Evolutionary conservation across 2,888 invertebrate species (phyloP), one percentile per base, ranked within the genome.

Genomic region (Drosophila formosana): DNA sequence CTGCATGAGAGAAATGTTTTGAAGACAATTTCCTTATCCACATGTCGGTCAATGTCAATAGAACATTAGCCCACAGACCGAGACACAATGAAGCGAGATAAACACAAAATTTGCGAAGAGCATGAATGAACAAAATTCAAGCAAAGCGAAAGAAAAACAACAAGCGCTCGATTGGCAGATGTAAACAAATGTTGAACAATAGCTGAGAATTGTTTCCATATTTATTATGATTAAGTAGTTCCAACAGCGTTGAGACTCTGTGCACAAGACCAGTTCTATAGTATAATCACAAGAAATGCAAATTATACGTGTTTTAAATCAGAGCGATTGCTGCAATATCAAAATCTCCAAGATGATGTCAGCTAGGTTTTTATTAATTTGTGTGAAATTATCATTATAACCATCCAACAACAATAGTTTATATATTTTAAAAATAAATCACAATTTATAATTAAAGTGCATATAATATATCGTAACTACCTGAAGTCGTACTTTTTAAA

Each of bases 1-100:
- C 30, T 18, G 30, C 30, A 23, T 11, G 11, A 1, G 7, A 51
- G 25, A 39, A 43, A 11, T 11, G 55, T 45, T 34, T 46, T 13
- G 18, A n/a, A 23, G 3, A 9, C 23, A 41, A 64, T 58, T 64
- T 50, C 18, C 49, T 41, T 52, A 56, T 43, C 23, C 34, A 41
- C 25, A n/a, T 66, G 32, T 43, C 41, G 52, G 51, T 43, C 72
- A 41, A 51, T 41, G 39, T 32, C 46, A 72, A 56, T 51, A 34
- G 32, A 18, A 11, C 5, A 47, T 47, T 52, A 57, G 13, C 26
- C 11, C 11, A 37, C 11, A 34, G 25, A 13, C 32, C 5, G 9
- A 56, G 45, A 45, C 55, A 61, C 43, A 52, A 61, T 51, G 43
- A 52, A 34, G 13, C 25, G 28, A 52, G 26, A 61, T 52, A 30